phyloP scores from a whole-genome alignment of 1,140 invertebrate genomes.

The Coelopa frigida region DNA sequence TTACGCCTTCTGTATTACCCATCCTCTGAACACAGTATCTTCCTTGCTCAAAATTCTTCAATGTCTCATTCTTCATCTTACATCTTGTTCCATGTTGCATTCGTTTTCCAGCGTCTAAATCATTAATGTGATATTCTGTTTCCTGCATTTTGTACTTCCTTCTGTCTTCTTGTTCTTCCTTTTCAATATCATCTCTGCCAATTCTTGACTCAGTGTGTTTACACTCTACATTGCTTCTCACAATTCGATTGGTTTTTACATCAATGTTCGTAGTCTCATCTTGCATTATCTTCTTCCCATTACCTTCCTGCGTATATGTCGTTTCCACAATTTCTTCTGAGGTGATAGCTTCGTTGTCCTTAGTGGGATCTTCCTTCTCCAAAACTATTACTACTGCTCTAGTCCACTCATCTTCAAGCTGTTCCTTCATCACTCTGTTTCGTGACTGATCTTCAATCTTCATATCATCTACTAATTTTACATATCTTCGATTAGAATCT shows the following conservation, averaged over 20 bases:
- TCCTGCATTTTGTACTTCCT: constrained; percentile 26
- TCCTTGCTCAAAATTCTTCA: constrained; percentile 24
- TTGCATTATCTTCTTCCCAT: not conserved
- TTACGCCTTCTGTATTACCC: constrained; percentile 3
- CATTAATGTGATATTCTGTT: constrained; percentile 26
- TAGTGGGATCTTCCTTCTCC: not conserved
- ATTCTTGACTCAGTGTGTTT: constrained; percentile 24
- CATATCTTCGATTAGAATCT: constrained; percentile 17
- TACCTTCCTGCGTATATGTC: not conserved
- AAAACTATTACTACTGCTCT: not conserved
- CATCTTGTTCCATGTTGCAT: constrained; percentile 33
- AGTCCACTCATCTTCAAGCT: constrained; percentile 8
- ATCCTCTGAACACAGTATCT: constrained; percentile 17
- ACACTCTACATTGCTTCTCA: constrained; percentile 33
- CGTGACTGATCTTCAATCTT: not conserved
- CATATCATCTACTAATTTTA: constrained; percentile 24
- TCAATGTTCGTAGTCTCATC: not conserved
- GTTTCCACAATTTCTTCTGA: not conserved
- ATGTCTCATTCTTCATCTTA: constrained; percentile 37
- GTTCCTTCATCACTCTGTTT: not conserved
- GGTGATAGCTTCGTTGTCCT: constrained; percentile 2
- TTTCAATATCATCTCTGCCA: constrained; percentile 36
- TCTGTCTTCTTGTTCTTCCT: constrained; percentile 37
- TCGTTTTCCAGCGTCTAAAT: constrained; percentile 36
- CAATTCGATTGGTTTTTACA: constrained; percentile 25